These are phyloP conservation scores for Protonibea diacanthus DNA, from an alignment of 2,797 vertebrate species.

Conservation along the genomic window DNA sequence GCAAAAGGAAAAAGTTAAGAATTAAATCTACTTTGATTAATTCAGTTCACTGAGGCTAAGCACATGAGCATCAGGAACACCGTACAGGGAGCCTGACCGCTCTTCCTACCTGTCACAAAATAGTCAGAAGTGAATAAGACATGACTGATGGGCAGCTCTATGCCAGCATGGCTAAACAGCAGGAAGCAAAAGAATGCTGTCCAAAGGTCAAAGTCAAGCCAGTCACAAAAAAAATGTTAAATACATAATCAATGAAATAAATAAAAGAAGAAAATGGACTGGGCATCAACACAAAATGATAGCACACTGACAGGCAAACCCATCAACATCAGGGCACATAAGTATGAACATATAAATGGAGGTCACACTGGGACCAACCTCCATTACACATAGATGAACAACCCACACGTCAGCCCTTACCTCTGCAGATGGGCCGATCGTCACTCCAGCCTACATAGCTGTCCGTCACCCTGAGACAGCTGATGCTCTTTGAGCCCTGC, in stretches of 20 bases:
- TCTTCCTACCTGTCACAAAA: conserved; percentile 39
- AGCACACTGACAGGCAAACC: conserved; percentile 24
- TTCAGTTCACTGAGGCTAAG: conserved; percentile 18
- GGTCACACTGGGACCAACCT: conserved; percentile 28
- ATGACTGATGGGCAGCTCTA: conserved; percentile 50
- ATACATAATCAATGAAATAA: conserved; percentile 13
- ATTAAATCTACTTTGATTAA: conserved; percentile 24
- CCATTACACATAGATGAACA: conserved; percentile 12
- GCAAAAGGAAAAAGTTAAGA: conserved; percentile 10
- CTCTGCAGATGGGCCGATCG: conserved; percentile 97
- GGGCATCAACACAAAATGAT: conserved; percentile 14
- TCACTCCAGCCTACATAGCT: conserved; percentile 99
- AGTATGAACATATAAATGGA: conserved; percentile 31
- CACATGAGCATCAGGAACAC: conserved; percentile 7
- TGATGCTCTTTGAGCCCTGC: conserved; percentile 98
- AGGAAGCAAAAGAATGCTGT: conserved; percentile 29
- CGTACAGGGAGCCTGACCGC: conserved; percentile 1
- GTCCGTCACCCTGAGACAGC: conserved; percentile 96
- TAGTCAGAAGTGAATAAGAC: conserved; percentile 38
- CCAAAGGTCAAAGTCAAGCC: conserved; percentile 62
- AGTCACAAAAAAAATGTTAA: conserved; percentile 40
- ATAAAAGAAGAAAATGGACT: conserved; percentile 6
- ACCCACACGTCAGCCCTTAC: conserved; percentile 76
- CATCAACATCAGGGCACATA: background rate
- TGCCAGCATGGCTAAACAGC: conserved; percentile 48